Base-by-base conservation (phyloP, 2,888 invertebrate species). In the Pterostichus niger region DNA sequence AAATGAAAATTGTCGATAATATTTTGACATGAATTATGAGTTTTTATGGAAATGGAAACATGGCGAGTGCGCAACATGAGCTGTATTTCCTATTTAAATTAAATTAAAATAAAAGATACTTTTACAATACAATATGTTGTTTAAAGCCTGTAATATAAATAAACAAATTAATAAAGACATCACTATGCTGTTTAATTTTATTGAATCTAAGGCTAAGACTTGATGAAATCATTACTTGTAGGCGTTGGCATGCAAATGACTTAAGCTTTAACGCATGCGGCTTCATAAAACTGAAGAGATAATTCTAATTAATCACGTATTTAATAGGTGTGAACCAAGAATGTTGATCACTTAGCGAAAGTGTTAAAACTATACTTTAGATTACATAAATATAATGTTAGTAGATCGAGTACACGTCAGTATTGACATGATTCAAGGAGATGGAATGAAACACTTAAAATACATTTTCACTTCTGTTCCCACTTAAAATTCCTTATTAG, bases 321-420 rank as follows among this genome's bases (percentile, higher is more conserved):
- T 71, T 71, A 40, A 44, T 71, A 71, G 68, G 68, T 71, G 68
- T 71, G 68, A 71, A 9, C 15, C 44, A 17, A 17, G 68, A 71
- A 71, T 71, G 68, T 40, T 71, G 68, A 71, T 71, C 17, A 44
- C 68, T 64, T 17, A 71, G 68, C 68, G 68, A 71, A 71, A 71
- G 68, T 71, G 68, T 71, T 71, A 71, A 71, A 71, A 71, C 46
- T 71, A 71, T 40, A 44, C 68, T 71, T 71, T 71, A 71, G 68
- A 71, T 56, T 56, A 56, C 24, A 17, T 71, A 71, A 71, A 71
- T 71, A 44, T 17, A 71, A 44, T 71, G 68, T 71, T 44, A 71
- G 17, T 71, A 71, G 40, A 71, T 13, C 44, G 15, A 17, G 68
- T 4, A 44, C 68, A 31, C 35, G 64, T 64, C 33, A 24, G 24